Evolutionary conservation across 2,888 invertebrate genomes (phyloP).

Genomic region (Glaucopsyche alexis): DNA sequence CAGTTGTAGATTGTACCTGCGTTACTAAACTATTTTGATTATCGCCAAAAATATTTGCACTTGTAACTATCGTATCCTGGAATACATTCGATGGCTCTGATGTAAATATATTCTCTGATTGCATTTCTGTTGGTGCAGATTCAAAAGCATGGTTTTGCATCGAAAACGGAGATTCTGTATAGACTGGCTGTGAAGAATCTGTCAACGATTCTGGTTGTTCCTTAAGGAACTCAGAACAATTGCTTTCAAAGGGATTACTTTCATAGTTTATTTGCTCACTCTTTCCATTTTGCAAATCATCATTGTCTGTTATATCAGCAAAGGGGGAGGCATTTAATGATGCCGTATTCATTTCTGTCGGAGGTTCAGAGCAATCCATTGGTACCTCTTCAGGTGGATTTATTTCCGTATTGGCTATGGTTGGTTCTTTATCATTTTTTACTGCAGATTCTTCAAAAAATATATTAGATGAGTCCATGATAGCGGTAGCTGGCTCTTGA

Average conservation of each 20-base stretch:
- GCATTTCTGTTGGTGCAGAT: conserved; percentile 33
- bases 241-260: conserved; percentile 64
- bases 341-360: conserved; percentile 42
- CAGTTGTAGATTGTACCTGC: conserved; percentile 38
- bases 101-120: conserved; percentile 46
- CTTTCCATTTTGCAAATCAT: conserved; percentile 42
- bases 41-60: conserved; percentile 36
- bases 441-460: conserved; percentile 39
- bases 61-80: conserved; percentile 33
- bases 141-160: conserved; percentile 41
- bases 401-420: conserved; percentile 32
- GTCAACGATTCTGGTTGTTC: conserved; percentile 50
- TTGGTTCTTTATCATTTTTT: conserved; percentile 40
- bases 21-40: conserved; percentile 42
- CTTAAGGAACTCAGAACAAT: conserved; percentile 42
- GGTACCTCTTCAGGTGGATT: conserved; percentile 43
- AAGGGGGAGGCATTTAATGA: conserved; percentile 59
- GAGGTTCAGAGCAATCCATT: conserved; percentile 66
- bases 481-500: conserved; percentile 46
- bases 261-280: conserved; percentile 46
- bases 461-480: conserved; percentile 35
- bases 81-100: conserved; percentile 40
- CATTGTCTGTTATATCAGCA: conserved; percentile 48
- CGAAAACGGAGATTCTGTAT: conserved; percentile 42
- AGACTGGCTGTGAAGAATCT: conserved; percentile 46